Base-by-base conservation (phyloP, 2,113 vertebrate species). In the Columba janthina region DNA sequence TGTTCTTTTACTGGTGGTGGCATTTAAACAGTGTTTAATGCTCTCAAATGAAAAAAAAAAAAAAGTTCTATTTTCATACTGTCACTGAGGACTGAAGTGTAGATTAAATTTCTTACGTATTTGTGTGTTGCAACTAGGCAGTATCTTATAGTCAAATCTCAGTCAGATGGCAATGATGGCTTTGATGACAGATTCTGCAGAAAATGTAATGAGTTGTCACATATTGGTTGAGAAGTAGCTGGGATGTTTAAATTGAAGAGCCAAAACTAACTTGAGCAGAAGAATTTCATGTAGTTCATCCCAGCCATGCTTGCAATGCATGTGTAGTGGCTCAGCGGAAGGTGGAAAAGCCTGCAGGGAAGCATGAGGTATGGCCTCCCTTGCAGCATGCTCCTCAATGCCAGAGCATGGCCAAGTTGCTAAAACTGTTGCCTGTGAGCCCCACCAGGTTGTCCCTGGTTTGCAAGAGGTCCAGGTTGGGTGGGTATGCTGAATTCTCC, bases 61-160 rank as follows among this genome's bases (percentile, higher is more conserved):
- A 94, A 93, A 79, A 83, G 56, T 67, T 96, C 71, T 89, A 58
- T 90, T 96, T 97, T 93, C 70, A 16, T 72, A 38, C 21, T 88
- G 53, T 70, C 10, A 66, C 53, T 65, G 71, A 46, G 28, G 25
- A 73, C 72, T 83, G 72, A 96, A 93, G 83, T 92, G 51, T 24
- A 79, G 80, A 87, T 92, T 89, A 72, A 96, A 90, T 76, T 94
- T 75, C 29, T 81, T 72, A 73, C 77, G 44, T 96, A 86, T 92
- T 96, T 97, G 75, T 50, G 46, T 11, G 25, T 78, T 90, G 32
- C n/a, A 96, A 31, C 15, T 83, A 67, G 44, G 29, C 38, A 94
- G 62, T 72, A 32, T 57, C 18, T 60, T 69, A 58, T 51, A 84
- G 25, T 53, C 51, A 28, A 26, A 53, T 53, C 28, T 26, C 51